Evolutionary conservation across 2,797 vertebrate genomes (phyloP), one percentile per base, ranked within the genome.

Genomic region (Silurus lanzhouensis): DNA sequence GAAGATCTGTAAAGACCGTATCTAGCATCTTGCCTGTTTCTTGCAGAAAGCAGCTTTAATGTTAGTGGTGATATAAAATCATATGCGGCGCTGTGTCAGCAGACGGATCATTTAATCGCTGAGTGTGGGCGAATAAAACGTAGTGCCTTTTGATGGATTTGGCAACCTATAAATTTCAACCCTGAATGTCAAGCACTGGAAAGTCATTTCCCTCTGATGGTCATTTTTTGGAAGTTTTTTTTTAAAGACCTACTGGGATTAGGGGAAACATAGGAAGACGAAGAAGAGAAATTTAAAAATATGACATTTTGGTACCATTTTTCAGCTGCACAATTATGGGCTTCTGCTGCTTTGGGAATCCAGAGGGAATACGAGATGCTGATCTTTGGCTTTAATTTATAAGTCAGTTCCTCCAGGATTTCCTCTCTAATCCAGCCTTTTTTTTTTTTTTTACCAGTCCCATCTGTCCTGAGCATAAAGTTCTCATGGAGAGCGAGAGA

Each of bases 371-470:
- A 88, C 82, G 77, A 83, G 85, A 83, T 87, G 89, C 86, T 89
- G 88, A 88, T 87, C 88, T 90, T 90, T 88, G 74, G 83, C 87
- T 85, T 86, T 87, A 90, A 89, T 87, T 89, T 85, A 89, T 81
- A 87, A 83, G 83, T 83, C 81, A 82, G 63, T 77, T 88, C 83
- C 86, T 89, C 72, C 83, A 87, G 87, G 80, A 88, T 89, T 91
- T 88, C 74, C 82, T 84, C 75, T 79, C 83, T 81, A 86, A 83
- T 88, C 86, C 70, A 84, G 86, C 17, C 2, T 76, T 58, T 61
- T 61, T 61, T 61, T 5, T 61, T 61, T 15, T 79, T 89, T 87
- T 87, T 86, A 79, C 58, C 85, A 27, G 55, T 85, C 84, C 68
- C 74, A 83, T 85, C 74, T 78, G 70, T 82, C 61, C 81, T 61